These are phyloP conservation scores for Calephelis perditalis DNA, from an alignment of 2,888 invertebrate genomes.

Conservation along the genomic window DNA sequence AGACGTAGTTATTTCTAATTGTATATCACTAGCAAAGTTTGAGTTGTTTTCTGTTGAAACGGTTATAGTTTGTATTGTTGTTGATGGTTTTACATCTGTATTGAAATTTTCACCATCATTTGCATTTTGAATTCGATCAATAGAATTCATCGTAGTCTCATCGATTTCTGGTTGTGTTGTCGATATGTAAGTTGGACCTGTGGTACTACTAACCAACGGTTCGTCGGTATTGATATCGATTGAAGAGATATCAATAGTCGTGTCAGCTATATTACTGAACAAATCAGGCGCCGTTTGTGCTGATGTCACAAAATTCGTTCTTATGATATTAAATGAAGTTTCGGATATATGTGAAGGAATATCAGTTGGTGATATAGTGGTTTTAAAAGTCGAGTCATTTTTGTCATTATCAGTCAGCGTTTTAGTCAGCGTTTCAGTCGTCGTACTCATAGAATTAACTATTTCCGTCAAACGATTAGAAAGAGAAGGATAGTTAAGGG, in stretches of 20 bases:
- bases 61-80: conserved; percentile 14
- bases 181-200: neutral
- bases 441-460: conserved; percentile 54
- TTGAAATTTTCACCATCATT: conserved; percentile 12
- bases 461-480: conserved; percentile 39
- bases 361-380: conserved; percentile 37
- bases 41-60: conserved; percentile 27
- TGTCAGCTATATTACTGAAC: neutral
- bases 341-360: conserved; percentile 35
- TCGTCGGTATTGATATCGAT: neutral
- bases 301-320: neutral
- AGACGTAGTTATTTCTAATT: neutral
- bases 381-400: conserved; percentile 36
- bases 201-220: neutral
- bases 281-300: neutral
- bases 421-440: conserved; percentile 28
- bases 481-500: neutral
- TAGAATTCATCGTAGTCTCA: neutral
- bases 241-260: neutral
- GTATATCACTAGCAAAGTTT: conserved; percentile 27
- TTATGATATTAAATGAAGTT: conserved; percentile 29
- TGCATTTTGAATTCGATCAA: neutral
- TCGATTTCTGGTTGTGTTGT: neutral
- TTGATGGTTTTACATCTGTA: conserved; percentile 2
- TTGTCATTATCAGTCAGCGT: conserved; percentile 23